These are phyloP conservation scores for Drosophila macrospina DNA, from an alignment of 2,888 invertebrate species.

Conservation along the genomic window DNA sequence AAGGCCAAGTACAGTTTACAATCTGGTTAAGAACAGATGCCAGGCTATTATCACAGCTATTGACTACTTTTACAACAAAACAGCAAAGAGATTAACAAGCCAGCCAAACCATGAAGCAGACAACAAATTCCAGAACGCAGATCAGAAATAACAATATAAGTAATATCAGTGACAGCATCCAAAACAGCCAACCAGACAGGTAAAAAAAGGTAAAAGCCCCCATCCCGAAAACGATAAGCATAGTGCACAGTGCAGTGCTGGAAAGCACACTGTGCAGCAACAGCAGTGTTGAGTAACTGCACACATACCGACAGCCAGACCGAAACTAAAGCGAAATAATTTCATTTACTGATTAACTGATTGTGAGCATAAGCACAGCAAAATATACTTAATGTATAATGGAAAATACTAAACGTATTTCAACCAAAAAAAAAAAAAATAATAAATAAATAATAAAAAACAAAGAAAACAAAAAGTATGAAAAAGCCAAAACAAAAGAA, in stretches of 20 bases:
- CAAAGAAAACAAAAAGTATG: constrained; percentile 19
- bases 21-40: constrained; percentile 32
- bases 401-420: constrained; percentile 44
- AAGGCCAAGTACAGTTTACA: constrained; percentile 70
- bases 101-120: constrained; percentile 37
- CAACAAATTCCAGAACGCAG: constrained; percentile 32
- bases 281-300: constrained; percentile 41
- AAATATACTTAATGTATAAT: constrained; percentile 42
- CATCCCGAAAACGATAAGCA: constrained; percentile 18
- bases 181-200: constrained; percentile 49
- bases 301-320: constrained; percentile 39
- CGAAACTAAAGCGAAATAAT: constrained; percentile 42
- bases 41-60: constrained; percentile 39
- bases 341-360: constrained; percentile 63
- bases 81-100: constrained; percentile 23
- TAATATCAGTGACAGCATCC: constrained; percentile 15
- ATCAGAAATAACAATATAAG: constrained; percentile 26
- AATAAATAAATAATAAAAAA: constrained; percentile 28
- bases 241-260: constrained; percentile 40
- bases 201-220: constrained; percentile 38
- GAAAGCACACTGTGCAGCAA: constrained; percentile 33
- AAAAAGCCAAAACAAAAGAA: constrained; percentile 35
- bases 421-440: constrained; percentile 21
- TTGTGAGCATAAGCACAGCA: constrained; percentile 51
- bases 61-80: constrained; percentile 27